Conservation (phyloP, 2,888 invertebrate species). For the Cephus sareptanus region DNA sequence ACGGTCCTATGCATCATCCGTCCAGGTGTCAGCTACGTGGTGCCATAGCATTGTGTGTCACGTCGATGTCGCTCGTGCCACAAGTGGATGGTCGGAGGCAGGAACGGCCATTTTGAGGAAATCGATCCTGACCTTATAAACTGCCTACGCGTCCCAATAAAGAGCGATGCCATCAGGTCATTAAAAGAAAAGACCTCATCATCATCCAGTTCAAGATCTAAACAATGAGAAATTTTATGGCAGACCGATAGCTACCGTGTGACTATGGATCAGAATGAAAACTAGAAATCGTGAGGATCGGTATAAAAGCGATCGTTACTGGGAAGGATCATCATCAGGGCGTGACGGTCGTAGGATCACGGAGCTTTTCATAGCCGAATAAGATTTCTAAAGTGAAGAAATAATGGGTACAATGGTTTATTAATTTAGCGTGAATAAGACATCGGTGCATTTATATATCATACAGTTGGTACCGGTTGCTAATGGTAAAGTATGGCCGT, state of each 20-base stretch:
- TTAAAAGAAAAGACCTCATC: background rate
- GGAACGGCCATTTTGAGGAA: slow-evolving; percentile 16
- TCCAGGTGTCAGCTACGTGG: slow-evolving; percentile 49
- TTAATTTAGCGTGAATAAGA: background rate
- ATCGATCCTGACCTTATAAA: slow-evolving; percentile 5
- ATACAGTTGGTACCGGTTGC: background rate
- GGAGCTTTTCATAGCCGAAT: background rate
- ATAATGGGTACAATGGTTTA: background rate
- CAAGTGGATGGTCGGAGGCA: background rate
- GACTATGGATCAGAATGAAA: background rate
- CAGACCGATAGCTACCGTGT: background rate
- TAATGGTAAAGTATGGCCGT: background rate
- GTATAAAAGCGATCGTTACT: background rate
- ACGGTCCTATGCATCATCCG: slow-evolving; percentile 58
- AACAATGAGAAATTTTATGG: background rate
- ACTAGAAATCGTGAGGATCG: background rate
- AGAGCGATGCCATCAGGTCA: background rate
- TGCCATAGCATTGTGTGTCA: slow-evolving; percentile 6
- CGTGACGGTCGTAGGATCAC: background rate
- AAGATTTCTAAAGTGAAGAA: background rate
- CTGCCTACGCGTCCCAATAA: background rate
- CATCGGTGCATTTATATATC: background rate
- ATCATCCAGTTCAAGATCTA: background rate
- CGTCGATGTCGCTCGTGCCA: slow-evolving; percentile 1
- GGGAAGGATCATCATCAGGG: background rate